Evolutionary conservation across 2,113 vertebrate genomes (phyloP), one percentile per base, ranked within the genome.

Genomic region (Phaetusa simplex): DNA sequence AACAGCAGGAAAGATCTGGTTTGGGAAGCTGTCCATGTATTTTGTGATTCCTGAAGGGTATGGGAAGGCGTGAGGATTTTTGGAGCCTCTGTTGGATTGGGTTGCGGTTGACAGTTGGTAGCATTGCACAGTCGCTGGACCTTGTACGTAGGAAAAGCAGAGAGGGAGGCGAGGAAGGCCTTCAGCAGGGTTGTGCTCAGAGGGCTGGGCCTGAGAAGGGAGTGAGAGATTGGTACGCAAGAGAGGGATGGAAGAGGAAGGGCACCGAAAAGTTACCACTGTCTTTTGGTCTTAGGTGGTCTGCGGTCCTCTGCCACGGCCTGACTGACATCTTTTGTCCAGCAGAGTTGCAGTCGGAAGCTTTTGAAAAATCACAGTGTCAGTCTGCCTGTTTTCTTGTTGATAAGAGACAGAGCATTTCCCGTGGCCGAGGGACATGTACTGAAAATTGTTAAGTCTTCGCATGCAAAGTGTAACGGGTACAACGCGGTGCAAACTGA

Each of bases 201-300:
- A 26, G 40, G 26, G 11, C 11, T 30, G 7, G 30, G 22, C 14
- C 8, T 42, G 38, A 27, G 65, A 27, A 59, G 58, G 10, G 29
- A 4, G 4, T 10, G 38, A 42, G 20, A 40, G 9, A 11, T 8
- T 10, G 58, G 8, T 58, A 50, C 0, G 4, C 30, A 12, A 4
- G 36, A 40, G 22, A 53, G 34, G 26, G 26, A 6, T 4, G 2
- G 47, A 45, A 73, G 6, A 11, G 69, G 30, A 80, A 49, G 21
- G 69, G 12, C 14, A 3, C 2, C 15, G 14, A 22, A 15, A 61
- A 81, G 38, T 4, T 9, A 11, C 24, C 10, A 4, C 26, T 61
- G 23, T 38, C 45, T 27, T 32, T 22, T 34, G 34, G 7, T 29
- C 40, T 47, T 34, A 64, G 23, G 76, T 42, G 76, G 23, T 64